Evolutionary conservation across 2,888 invertebrate genomes (phyloP).

Genomic region (Ptychoptera albimana): DNA sequence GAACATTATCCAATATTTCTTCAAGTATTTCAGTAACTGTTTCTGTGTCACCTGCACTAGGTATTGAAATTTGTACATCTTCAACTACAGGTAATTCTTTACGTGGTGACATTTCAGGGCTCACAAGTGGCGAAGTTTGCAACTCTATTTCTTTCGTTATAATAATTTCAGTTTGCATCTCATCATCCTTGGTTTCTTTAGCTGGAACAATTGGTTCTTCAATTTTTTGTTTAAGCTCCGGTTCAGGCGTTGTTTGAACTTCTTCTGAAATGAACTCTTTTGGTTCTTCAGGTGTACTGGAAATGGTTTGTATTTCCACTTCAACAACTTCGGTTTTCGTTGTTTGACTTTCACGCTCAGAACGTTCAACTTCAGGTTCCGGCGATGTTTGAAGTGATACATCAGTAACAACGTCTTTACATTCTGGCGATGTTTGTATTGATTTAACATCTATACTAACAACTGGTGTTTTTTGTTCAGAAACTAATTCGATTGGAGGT

Average conservation of each 20-base stretch:
- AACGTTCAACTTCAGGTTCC: constrained; percentile 15
- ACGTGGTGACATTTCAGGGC: constrained; percentile 12
- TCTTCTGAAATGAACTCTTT: constrained; percentile 19
- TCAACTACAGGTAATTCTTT: not conserved
- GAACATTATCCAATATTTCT: not conserved
- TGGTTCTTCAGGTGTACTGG: constrained; percentile 16
- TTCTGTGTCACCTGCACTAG: not conserved
- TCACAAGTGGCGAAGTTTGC: constrained; percentile 21
- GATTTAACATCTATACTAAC: constrained; percentile 30
- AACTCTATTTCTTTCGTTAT: constrained; percentile 18
- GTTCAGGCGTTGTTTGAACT: constrained; percentile 20
- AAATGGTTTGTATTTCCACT: constrained; percentile 18
- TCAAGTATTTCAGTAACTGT: not conserved
- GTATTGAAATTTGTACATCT: not conserved
- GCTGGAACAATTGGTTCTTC: constrained; percentile 13
- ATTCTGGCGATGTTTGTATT: constrained; percentile 32
- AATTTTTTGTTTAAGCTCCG: constrained; percentile 12
- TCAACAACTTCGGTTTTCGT: constrained; percentile 21
- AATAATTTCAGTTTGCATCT: constrained; percentile 15
- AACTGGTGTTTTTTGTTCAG: constrained; percentile 14
- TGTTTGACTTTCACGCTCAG: constrained; percentile 27
- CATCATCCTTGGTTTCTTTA: constrained; percentile 15
- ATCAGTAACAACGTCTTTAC: constrained; percentile 15
- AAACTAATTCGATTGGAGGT: constrained; percentile 9
- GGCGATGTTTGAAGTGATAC: constrained; percentile 23